These are phyloP conservation scores for Trissoscelio sp. DNA, from an alignment of 2,888 invertebrate genomes.

Conservation along the genomic window DNA sequence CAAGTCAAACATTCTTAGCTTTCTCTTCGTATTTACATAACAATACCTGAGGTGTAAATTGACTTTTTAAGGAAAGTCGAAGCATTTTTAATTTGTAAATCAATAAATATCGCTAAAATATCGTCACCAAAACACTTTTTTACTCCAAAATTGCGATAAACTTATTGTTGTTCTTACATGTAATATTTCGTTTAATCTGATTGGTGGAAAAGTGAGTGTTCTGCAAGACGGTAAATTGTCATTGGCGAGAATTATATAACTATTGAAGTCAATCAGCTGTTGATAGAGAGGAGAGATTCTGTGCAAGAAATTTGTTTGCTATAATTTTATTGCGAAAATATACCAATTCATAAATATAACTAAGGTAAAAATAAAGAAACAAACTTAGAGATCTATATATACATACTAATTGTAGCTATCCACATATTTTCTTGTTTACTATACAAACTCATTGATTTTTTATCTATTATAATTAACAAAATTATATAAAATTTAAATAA, in stretches of 20 bases:
- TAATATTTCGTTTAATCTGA: not conserved
- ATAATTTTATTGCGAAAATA: too few species aligned
- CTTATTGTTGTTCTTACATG: not conserved
- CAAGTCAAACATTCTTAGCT: too few species aligned
- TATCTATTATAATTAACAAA: too few species aligned
- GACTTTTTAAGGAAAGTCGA: not conserved
- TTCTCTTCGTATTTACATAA: not conserved
- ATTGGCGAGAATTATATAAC: constrained; percentile 1
- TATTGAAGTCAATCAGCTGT: constrained; percentile 5
- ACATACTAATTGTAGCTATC: too few species aligned
- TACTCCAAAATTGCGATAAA: not conserved
- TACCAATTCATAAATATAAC: too few species aligned
- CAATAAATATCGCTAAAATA: not conserved
- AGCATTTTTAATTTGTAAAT: not conserved
- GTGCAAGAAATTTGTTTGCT: too few species aligned
- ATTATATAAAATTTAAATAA: too few species aligned
- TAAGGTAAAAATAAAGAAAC: too few species aligned
- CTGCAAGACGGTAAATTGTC: not conserved
- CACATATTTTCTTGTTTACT: too few species aligned
- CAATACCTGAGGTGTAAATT: not conserved
- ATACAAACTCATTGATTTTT: too few species aligned
- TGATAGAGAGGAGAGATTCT: not conserved
- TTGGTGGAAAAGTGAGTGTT: not conserved
- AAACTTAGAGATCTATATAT: too few species aligned
- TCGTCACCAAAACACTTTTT: not conserved